Percentiles rank a stretch among this genome's conserved stretches.
phyloP scores from a whole-genome alignment of 2,113 vertebrate species.

The Phaethon lepturus region DNA sequence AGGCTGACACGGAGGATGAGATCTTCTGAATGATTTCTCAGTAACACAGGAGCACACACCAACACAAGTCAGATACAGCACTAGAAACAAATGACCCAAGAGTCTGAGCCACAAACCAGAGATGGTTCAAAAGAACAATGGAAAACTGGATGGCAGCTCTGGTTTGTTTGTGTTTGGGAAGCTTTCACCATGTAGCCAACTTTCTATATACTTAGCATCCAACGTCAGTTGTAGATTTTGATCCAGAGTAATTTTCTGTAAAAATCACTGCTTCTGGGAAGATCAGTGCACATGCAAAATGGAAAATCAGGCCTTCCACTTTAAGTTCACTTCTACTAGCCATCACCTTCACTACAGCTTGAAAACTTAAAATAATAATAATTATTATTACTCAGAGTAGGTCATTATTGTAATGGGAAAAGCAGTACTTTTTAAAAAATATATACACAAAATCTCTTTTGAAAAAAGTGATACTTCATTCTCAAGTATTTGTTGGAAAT shows the following conservation, averaged over 20 bases:
- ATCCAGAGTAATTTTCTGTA: neutral
- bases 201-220: neutral
- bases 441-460: neutral
- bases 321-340: neutral
- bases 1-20: neutral
- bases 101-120: neutral
- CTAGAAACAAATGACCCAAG: neutral
- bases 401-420: neutral
- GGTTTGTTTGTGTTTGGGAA: neutral
- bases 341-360: neutral
- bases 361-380: neutral
- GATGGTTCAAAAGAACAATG: neutral
- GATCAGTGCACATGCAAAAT: fast-evolving
- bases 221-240: neutral
- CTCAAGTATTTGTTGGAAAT: neutral
- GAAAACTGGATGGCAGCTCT: neutral
- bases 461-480: neutral
- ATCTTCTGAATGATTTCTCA: neutral
- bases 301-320: neutral
- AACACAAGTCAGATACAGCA: neutral
- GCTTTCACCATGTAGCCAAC: neutral
- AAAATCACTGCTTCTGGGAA: neutral
- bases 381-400: neutral
- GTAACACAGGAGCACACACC: neutral
- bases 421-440: neutral